phyloP scores from a whole-genome alignment of 2,113 vertebrate species.

The Tychaedon coryphoeus region DNA sequence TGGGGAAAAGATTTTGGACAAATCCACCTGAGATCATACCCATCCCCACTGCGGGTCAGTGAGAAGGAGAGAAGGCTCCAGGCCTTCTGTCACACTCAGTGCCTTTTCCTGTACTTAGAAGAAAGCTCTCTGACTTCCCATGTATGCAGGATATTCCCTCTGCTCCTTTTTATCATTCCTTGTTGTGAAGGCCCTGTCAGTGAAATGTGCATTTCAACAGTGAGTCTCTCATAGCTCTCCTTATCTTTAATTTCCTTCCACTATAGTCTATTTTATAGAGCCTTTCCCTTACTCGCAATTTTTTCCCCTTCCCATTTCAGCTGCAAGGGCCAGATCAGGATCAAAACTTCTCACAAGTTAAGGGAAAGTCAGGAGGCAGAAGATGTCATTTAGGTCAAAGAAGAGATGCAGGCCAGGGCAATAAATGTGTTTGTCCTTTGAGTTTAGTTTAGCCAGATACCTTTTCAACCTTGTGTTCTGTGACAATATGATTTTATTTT shows the following conservation, averaged over 20 bases:
- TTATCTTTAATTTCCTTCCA: constrained; percentile 59
- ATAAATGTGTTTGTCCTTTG: not conserved
- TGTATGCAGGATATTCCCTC: not conserved
- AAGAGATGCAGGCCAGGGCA: not conserved
- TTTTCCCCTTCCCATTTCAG: not conserved
- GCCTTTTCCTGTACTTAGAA: not conserved
- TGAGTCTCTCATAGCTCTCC: constrained; percentile 6
- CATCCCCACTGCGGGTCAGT: not conserved
- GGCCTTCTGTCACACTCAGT: not conserved
- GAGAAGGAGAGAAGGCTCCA: not conserved
- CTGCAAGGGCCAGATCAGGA: not conserved
- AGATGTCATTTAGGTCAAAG: not conserved
- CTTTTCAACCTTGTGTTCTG: not conserved
- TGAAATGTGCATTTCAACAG: not conserved
- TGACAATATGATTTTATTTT: not conserved
- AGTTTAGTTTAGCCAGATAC: not conserved
- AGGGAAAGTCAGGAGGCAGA: not conserved
- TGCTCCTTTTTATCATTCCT: constrained; percentile 37
- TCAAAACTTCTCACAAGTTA: constrained; percentile 9
- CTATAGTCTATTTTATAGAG: constrained; percentile 9
- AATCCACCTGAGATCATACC: rapidly evolving
- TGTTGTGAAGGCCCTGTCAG: not conserved
- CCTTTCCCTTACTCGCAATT: not conserved
- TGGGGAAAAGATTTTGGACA: not conserved
- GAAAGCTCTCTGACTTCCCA: not conserved